Evolutionary conservation across 1,140 invertebrate genomes (phyloP).

Genomic region (Zaprionus gabonicus): DNA sequence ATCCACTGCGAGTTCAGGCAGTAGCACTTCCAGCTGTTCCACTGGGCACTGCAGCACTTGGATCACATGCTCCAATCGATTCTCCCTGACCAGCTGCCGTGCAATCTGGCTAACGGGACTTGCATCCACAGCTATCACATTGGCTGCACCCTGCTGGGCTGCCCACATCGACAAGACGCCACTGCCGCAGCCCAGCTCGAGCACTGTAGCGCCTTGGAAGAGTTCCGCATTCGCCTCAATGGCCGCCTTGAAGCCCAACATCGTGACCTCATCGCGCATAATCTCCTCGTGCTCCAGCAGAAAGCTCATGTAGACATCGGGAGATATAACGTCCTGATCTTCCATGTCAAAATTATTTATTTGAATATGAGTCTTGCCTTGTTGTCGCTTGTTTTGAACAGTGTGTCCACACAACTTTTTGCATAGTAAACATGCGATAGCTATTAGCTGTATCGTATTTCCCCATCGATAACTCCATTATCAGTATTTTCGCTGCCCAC

Average conservation of each 20-base stretch:
- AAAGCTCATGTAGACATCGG: constrained; percentile 27
- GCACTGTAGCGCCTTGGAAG: constrained; percentile 34
- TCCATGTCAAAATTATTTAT: neutral
- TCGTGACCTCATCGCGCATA: constrained; percentile 22
- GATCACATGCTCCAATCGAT: constrained; percentile 31
- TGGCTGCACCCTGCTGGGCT: constrained; percentile 29
- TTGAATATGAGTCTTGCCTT: neutral
- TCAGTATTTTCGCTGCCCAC: no score
- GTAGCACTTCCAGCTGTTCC: constrained; percentile 29
- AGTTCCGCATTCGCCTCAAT: constrained; percentile 28
- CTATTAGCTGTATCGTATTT: neutral
- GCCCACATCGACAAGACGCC: constrained; percentile 36
- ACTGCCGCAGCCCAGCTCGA: constrained; percentile 49
- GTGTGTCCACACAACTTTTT: neutral
- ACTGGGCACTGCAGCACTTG: constrained; percentile 37
- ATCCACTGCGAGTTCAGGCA: constrained; percentile 9
- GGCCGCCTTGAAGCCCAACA: constrained; percentile 36
- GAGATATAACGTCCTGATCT: constrained; percentile 3
- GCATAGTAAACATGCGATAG: neutral
- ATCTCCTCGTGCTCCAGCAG: constrained; percentile 24
- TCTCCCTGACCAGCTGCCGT: constrained; percentile 30
- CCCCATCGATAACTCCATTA: neutral
- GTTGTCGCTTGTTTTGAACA: neutral
- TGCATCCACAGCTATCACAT: constrained; percentile 35
- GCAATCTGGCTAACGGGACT: constrained; percentile 33